Conservation (phyloP, 2,113 vertebrate genomes). For the Puma concolor region DNA sequence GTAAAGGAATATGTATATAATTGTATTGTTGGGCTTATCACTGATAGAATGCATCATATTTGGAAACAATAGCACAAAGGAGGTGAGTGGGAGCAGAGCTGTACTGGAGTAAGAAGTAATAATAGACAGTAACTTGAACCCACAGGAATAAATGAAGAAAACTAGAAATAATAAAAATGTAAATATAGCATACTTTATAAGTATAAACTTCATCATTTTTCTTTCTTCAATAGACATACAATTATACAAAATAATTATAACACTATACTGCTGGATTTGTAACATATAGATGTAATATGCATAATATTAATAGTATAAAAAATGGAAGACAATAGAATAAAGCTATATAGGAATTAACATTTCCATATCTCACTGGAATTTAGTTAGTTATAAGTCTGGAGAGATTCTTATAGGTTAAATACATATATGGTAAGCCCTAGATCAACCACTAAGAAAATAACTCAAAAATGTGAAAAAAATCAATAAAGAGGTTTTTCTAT, state of each 20-base stretch:
- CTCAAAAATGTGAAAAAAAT: neutral
- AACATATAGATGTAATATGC: neutral
- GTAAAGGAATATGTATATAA: neutral
- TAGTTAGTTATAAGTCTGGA: neutral
- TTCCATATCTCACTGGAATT: neutral
- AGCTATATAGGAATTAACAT: neutral
- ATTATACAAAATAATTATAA: neutral
- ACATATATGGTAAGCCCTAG: neutral
- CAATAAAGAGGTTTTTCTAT: neutral
- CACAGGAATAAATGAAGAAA: conserved; percentile 11
- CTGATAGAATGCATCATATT: neutral
- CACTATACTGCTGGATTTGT: neutral
- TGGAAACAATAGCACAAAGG: neutral
- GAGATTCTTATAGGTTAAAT: neutral
- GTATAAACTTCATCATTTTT: neutral
- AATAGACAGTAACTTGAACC: neutral
- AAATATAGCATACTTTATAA: neutral
- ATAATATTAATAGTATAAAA: neutral
- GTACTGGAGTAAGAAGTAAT: neutral
- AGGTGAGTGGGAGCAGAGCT: neutral
- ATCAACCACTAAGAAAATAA: neutral
- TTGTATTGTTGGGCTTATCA: neutral
- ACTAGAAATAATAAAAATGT: neutral
- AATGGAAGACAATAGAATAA: neutral
- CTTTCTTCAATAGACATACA: neutral